A percentile compares a stretch with the other conserved stretches of the same genome.
phyloP scores from a whole-genome alignment of 2,113 vertebrate species.

The Elachura formosa region DNA sequence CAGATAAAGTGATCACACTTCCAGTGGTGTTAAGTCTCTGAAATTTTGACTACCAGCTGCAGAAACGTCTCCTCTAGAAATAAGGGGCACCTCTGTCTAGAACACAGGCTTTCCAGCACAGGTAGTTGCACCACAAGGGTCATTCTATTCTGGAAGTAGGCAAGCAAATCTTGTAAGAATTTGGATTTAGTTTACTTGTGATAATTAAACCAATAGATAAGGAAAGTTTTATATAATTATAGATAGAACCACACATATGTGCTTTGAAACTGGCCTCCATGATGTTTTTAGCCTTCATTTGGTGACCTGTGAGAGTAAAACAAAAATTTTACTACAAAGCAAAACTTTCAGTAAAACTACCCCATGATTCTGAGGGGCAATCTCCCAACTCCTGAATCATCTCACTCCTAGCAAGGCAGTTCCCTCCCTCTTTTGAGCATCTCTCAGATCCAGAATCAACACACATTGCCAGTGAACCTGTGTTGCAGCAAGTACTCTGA shows the following conservation, averaged over 20 bases:
- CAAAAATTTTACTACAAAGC: no score
- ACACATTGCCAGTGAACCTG: not conserved
- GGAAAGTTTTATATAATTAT: not conserved
- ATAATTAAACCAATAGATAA: not conserved
- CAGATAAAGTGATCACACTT: not conserved
- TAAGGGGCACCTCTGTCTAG: not conserved
- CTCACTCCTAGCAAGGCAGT: not conserved
- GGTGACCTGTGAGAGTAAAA: not conserved
- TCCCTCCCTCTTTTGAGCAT: not conserved
- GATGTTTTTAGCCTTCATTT: not conserved
- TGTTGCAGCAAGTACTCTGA: not conserved
- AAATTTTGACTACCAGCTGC: not conserved
- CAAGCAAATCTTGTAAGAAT: not conserved
- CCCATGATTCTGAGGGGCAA: not conserved
- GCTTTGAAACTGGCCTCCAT: not conserved
- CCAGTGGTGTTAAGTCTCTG: not conserved
- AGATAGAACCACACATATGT: not conserved
- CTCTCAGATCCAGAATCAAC: not conserved
- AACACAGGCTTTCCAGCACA: not conserved
- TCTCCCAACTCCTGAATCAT: not conserved
- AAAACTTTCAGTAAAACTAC: not conserved
- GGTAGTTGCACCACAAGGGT: not conserved
- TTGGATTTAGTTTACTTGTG: not conserved
- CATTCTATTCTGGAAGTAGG: not conserved
- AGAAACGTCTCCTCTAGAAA: not conserved